Evolutionary conservation across 2,888 invertebrate genomes (phyloP), one percentile per base, ranked within the genome.

Genomic region (Holacanthella duospinosa): DNA sequence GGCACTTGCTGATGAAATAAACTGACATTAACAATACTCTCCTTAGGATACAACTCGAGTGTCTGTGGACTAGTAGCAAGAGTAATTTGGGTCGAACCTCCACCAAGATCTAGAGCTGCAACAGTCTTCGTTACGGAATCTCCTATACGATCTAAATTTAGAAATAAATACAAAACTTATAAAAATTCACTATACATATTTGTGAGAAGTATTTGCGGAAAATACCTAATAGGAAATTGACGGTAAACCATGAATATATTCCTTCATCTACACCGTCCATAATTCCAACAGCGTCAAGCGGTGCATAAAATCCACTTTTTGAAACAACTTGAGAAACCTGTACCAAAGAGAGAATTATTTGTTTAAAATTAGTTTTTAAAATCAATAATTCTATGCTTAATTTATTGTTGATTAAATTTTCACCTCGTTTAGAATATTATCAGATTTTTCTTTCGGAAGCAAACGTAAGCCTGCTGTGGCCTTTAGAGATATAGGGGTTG

Each of bases 261-360:
- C 96, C 95, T 78, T 97, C 96, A 75, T 95, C 93, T 0, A 85
- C 84, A 0, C 95, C 96, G 71, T 91, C 89, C 92, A 97, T 92
- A 55, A 97, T 91, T 69, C 88, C 85, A 1, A 96, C 92, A 1
- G 91, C 84, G 74, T 88, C 83, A 1, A 84, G 78, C 25, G 81
- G 82, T 1, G 87, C 82, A 68, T 84, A 81, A 75, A 94, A 94
- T 43, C 89, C 91, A 28, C 83, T 88, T 74, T 81, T 80, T 59
- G 82, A 77, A 57, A 94, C 85, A 16, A 78, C 74, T 25, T 74
- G 71, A 56, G 75, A 74, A 19, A 81, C 79, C 80, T 80, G 68
- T n/a, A n/a, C n/a, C n/a, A n/a, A n/a, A n/a, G n/a, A n/a, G n/a
- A 29, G 19, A 61, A 29, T 29, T 27, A 6, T 21, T 60, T 16